phyloP scores from a whole-genome alignment of 1,140 invertebrate genomes.

The Glomeris maerens region DNA sequence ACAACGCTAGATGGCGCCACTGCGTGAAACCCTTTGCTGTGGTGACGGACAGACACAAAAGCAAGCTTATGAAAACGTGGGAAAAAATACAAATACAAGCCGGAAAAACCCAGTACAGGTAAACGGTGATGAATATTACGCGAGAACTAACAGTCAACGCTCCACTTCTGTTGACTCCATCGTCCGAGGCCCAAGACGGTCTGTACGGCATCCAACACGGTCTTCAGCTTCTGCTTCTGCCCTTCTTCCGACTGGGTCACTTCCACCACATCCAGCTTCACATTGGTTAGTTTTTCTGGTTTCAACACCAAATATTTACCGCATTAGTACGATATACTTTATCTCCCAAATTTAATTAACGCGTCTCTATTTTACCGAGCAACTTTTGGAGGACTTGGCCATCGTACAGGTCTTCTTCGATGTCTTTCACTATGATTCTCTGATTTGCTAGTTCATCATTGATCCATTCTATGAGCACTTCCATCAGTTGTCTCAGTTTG shows the following conservation, averaged over 20 bases:
- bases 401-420: slow-evolving; percentile 96
- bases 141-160: slow-evolving; percentile 55
- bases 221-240: slow-evolving; percentile 82
- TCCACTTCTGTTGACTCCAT: slow-evolving; percentile 62
- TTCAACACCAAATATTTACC: not conserved
- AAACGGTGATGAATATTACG: slow-evolving; percentile 10
- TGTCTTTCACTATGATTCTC: slow-evolving; percentile 92
- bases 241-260: slow-evolving; percentile 97
- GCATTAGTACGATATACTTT: too few species aligned
- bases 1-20: too few species aligned
- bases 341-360: too few species aligned
- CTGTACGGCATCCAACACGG: slow-evolving; percentile 75
- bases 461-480: slow-evolving; percentile 91
- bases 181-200: slow-evolving; percentile 44
- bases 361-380: slow-evolving; percentile 47
- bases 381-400: slow-evolving; percentile 96
- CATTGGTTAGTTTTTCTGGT: slow-evolving; percentile 72
- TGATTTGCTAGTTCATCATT: slow-evolving; percentile 95
- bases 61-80: too few species aligned
- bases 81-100: too few species aligned
- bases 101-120: too few species aligned
- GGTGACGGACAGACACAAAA: too few species aligned
- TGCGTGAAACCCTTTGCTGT: too few species aligned
- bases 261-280: slow-evolving; percentile 90
- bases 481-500: slow-evolving; percentile 70